Base-by-base conservation (phyloP, 2,888 invertebrate genomes). In the Neocrepidodera transversa region DNA sequence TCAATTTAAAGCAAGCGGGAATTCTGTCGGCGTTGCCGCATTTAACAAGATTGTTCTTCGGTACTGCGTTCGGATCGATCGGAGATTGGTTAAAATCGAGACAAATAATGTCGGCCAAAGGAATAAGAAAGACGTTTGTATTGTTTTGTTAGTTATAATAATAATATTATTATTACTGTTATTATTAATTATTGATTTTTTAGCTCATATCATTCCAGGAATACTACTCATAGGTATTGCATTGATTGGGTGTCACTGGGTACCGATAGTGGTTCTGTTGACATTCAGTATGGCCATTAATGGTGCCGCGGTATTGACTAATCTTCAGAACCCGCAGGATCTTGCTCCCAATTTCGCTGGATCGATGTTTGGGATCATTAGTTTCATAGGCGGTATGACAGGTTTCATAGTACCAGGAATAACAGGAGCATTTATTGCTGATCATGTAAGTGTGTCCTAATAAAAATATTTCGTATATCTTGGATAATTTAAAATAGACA, bases 171-270 rank as follows among this genome's bases (percentile, higher is more conserved):
- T 23, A 23, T n/a, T n/a, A 23, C 23, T 23, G 23, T 23, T 23
- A 5, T 23, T 5, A 23, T 23, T 23, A 23, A 8, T 4, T 65
- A 65, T 70, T 52, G 23, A 61, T 48, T 73, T n/a, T 72, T 58
- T 66, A 85, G 85, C 85, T 1, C 85, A 85, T 75, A 75, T 85
- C 14, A 70, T 85, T 4, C 84, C 85, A 0, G 84, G 84, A 0
- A 62, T 82, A 1, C 77, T 83, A 0, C 77, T 85, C 8, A 67
- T 69, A 32, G 48, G 64, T 2, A 71, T 74, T 32, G 50, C 64
- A 6, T 61, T 69, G 2, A 60, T 64, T 2, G 67, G 67, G 14
- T 71, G 71, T 36, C 60, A 69, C 32, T 48, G 63, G 38, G 18
- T 62, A 5, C 63, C 64, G 10, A 71, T 68, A 1, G 63, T 74